Evolutionary conservation across 2,113 vertebrate species (phyloP), one percentile per base, ranked within the genome.

Genomic region (Megaceryle torquata): DNA sequence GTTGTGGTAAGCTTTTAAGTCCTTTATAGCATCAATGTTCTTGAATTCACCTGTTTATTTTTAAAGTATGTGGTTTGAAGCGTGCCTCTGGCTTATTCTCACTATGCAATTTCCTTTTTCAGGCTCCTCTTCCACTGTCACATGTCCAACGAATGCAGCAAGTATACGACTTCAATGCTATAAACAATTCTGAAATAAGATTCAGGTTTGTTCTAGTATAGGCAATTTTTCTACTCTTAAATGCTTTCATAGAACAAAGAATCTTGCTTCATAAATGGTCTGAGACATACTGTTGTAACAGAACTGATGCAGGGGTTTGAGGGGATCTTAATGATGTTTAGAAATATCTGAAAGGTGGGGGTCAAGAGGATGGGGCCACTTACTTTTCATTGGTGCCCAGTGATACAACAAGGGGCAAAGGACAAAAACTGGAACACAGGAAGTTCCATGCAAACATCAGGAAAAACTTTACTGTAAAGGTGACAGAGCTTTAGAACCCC

Each of bases 131-230:
- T 89, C 98, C 99, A 76, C 85, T 99, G 95, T 98, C 98, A 26
- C 99, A 99, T 50, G 97, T 99, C 93, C 98, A 98, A 86, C 98
- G 97, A 96, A 99, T 99, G 99, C 98, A 99, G 97, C 97, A 99
- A 89, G 98, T 99, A 5, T 99, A 99, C 81, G 77, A 98, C 93
- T 98, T 99, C 74, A 99, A 99, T 75, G 93, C 97, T 79, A 74
- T 97, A 65, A 97, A 98, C 91, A 99, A 99, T 94, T 96, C 99
- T 74, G 99, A 99, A 98, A 99, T 99, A 95, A 98, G 98, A 96
- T 99, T 98, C 98, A 99, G 99, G 99, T 97, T 88, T 61, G 95
- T 97, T 87, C 44, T 61, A 79, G 9, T 39, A 16, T 54, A 48
- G 51, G 21, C 31, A 25, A 59, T 51, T 89, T 88, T 78, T 31